Percentiles rank a stretch among this genome's conserved stretches.
Conservation (phyloP, 2,113 vertebrate genomes). For the Micronisus gabar region DNA sequence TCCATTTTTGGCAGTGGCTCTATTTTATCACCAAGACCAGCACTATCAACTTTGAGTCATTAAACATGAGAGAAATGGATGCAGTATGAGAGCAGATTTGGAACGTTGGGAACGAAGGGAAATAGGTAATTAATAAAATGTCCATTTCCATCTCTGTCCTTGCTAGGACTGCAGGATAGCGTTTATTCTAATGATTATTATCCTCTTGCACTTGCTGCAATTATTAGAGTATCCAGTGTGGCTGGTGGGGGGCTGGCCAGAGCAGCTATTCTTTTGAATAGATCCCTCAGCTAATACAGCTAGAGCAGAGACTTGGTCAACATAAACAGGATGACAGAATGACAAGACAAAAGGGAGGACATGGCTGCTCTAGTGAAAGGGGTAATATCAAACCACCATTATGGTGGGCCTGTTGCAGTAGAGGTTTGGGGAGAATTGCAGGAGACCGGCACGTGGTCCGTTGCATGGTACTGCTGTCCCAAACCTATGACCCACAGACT, state of each 20-base stretch:
- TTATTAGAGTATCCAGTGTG: not conserved
- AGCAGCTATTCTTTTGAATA: not conserved
- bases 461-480: not conserved
- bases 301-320: not conserved
- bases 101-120: not conserved
- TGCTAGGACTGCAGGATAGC: not conserved
- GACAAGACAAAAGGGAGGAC: not conserved
- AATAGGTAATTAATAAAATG: not conserved
- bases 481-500: not conserved
- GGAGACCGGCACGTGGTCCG: not conserved
- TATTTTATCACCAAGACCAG: not conserved
- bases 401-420: not conserved
- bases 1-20: not conserved
- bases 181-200: not conserved
- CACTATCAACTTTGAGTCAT: not conserved
- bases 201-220: not conserved
- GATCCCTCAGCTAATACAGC: not conserved
- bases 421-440: not conserved
- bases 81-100: not conserved
- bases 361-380: not conserved
- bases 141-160: not conserved
- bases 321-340: not conserved
- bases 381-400: not conserved
- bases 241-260: not conserved
- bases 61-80: not conserved